These are phyloP conservation scores for Corapipo altera DNA, from an alignment of 2,113 vertebrate species.

Conservation along the genomic window DNA sequence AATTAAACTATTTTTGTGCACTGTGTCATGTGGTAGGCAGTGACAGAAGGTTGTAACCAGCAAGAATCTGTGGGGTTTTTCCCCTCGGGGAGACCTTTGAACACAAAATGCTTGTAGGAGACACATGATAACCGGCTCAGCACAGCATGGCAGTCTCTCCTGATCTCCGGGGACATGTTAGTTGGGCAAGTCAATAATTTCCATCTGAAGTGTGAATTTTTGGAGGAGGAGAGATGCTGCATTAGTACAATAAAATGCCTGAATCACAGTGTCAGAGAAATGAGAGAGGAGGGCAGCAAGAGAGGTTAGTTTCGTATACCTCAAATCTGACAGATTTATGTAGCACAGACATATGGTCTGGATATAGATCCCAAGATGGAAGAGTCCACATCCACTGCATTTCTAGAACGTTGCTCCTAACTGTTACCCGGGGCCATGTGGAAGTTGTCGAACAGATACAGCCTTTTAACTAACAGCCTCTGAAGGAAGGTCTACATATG, in stretches of 20 bases:
- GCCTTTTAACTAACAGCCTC: background rate
- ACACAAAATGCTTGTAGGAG: background rate
- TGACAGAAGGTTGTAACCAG: slow-evolving; percentile 13
- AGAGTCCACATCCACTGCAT: background rate
- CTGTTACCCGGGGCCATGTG: background rate
- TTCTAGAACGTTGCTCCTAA: background rate
- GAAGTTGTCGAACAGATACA: slow-evolving; percentile 17
- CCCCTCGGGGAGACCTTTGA: background rate
- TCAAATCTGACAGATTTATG: background rate
- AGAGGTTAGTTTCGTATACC: background rate
- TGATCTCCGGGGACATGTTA: background rate
- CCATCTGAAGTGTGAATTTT: background rate
- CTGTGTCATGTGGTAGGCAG: background rate
- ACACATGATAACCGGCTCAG: background rate
- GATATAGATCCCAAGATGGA: background rate
- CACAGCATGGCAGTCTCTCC: background rate
- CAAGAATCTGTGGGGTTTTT: background rate
- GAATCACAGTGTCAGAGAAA: background rate
- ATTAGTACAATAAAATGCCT: background rate
- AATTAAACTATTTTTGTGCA: background rate
- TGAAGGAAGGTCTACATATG: background rate
- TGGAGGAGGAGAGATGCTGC: background rate
- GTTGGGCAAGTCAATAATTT: background rate
- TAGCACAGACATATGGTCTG: background rate
- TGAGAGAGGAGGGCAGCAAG: background rate